These are phyloP conservation scores for Phalacrocorax brasilianus DNA, from an alignment of 2,113 vertebrate species.

Conservation along the genomic window DNA sequence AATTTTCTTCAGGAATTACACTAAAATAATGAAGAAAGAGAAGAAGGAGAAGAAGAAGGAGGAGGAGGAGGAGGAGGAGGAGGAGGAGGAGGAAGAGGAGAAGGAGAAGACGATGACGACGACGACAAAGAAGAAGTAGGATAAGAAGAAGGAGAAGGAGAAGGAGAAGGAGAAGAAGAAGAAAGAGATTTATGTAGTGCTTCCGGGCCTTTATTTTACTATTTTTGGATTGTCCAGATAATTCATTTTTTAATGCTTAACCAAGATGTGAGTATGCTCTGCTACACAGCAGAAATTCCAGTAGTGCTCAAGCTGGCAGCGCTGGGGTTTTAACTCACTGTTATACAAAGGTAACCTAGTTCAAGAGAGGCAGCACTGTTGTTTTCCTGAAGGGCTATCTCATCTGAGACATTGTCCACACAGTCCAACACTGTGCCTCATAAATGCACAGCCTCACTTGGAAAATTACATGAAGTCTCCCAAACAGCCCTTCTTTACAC, in stretches of 20 bases:
- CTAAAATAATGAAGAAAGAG: neutral
- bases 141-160: neutral
- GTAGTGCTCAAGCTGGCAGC: neutral
- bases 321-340: neutral
- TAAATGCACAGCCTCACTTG: neutral
- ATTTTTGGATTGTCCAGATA: neutral
- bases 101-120: neutral
- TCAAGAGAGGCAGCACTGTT: neutral
- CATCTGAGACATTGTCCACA: neutral
- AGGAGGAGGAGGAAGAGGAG: too few species aligned
- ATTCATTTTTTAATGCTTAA: neutral
- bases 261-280: neutral
- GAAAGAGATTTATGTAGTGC: neutral
- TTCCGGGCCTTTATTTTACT: neutral
- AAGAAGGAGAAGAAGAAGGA: too few species aligned
- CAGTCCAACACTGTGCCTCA: neutral
- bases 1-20: neutral
- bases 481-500: neutral
- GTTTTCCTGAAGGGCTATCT: neutral
- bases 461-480: neutral
- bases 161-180: neutral
- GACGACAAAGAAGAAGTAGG: neutral
- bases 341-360: neutral
- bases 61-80: too few species aligned
- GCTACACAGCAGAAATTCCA: neutral